These are phyloP conservation scores for Grammatotria lemairii DNA, from an alignment of 2,113 vertebrate species.

Conservation along the genomic window DNA sequence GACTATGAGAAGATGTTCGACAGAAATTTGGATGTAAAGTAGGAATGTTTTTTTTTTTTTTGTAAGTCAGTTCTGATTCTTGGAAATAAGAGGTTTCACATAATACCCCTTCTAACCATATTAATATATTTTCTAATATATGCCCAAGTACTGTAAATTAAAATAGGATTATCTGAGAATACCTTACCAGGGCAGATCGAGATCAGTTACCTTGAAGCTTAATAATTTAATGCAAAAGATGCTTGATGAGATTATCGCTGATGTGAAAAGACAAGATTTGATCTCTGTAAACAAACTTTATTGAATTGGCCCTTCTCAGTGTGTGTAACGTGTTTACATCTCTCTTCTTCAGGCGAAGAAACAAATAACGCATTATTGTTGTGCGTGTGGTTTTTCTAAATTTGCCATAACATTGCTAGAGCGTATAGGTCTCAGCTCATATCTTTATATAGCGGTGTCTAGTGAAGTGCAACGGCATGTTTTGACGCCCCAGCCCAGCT, in stretches of 20 bases:
- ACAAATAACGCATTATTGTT: neutral
- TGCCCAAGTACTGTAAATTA: neutral
- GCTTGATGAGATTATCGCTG: neutral
- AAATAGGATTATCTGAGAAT: neutral
- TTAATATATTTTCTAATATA: neutral
- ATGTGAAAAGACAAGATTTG: neutral
- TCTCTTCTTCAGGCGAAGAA: neutral
- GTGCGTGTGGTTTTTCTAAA: neutral
- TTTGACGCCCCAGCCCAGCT: conserved; percentile 41
- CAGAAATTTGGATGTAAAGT: neutral
- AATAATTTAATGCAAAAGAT: conserved; percentile 1
- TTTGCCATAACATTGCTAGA: neutral
- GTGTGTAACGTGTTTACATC: neutral
- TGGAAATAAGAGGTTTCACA: neutral
- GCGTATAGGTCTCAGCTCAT: conserved; percentile 1
- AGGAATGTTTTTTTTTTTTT: neutral
- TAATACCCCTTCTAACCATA: neutral
- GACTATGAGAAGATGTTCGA: neutral
- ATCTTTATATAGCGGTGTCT: conserved; percentile 25
- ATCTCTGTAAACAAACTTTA: neutral
- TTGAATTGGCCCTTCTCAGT: neutral
- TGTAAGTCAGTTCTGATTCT: neutral
- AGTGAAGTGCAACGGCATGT: conserved; percentile 43
- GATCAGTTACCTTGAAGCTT: neutral
- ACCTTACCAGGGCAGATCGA: neutral